phyloP scores from a whole-genome alignment of 1,140 invertebrate genomes.

The Trichogramma pretiosum region DNA sequence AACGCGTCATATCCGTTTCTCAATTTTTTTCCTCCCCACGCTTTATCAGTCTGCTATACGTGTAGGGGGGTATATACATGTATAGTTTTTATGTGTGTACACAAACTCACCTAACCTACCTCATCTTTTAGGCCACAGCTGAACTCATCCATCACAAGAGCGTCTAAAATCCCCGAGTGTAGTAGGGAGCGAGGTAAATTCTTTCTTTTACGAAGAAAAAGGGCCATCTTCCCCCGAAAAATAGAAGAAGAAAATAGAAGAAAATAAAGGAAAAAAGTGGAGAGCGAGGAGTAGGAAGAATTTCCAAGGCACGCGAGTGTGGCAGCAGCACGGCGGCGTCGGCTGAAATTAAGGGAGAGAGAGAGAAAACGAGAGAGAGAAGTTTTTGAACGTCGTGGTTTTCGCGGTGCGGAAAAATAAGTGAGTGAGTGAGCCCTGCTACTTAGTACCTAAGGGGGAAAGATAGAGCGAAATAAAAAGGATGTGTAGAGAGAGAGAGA shows the following conservation, averaged over 20 bases:
- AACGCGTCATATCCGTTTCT: conserved; percentile 1
- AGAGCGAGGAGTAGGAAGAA: background rate
- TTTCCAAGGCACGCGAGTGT: no score
- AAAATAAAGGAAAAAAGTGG: background rate
- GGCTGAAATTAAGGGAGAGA: background rate
- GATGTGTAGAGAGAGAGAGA: background rate
- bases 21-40: conserved; percentile 6
- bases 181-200: background rate
- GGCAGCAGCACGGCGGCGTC: background rate
- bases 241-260: no score
- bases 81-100: no score
- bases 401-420: conserved; percentile 8
- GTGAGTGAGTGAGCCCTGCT: no score
- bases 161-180: conserved; percentile 11
- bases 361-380: background rate
- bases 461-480: no score
- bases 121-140: background rate
- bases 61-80: no score
- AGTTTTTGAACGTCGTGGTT: background rate
- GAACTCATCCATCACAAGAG: conserved; percentile 5
- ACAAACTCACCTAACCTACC: background rate
- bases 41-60: no score
- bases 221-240: no score
- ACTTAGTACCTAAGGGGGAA: no score
- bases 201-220: background rate